phyloP scores from a whole-genome alignment of 2,113 vertebrate genomes.

The Thunnus maccoyii region DNA sequence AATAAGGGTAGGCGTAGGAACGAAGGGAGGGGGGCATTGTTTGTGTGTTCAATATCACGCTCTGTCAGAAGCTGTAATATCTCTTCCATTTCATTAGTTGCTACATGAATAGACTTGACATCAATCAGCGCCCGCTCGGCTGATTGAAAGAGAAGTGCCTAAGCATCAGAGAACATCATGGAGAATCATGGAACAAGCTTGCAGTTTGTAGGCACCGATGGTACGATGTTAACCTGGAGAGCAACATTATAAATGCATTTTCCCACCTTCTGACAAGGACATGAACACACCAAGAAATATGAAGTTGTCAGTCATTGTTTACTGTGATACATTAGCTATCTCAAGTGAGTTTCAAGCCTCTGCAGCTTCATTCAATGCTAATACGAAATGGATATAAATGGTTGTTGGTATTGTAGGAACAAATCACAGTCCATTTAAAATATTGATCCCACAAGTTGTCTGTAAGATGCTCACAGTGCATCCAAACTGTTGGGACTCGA shows the following conservation, averaged over 20 bases:
- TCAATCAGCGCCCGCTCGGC: constrained; percentile 63
- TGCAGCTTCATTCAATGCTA: background rate
- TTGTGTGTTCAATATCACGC: constrained; percentile 69
- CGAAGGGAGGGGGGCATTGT: constrained; percentile 16
- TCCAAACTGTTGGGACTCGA: background rate
- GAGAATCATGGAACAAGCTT: constrained; percentile 36
- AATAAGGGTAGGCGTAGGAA: constrained; percentile 47
- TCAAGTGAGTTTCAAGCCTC: background rate
- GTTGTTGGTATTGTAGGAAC: background rate
- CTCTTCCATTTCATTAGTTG: constrained; percentile 79
- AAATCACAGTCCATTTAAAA: background rate
- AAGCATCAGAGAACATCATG: constrained; percentile 46
- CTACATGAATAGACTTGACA: constrained; percentile 72
- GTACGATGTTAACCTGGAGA: constrained; percentile 30
- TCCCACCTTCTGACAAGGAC: background rate
- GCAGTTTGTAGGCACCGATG: constrained; percentile 37
- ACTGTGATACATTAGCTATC: background rate
- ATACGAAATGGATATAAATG: background rate
- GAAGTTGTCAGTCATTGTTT: background rate
- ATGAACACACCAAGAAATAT: background rate
- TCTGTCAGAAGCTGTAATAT: constrained; percentile 76
- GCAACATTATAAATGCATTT: background rate
- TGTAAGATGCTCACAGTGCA: background rate
- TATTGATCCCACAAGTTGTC: background rate
- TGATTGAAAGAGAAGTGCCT: constrained; percentile 73